A percentile compares a stretch with the other conserved stretches of the same genome.
These are phyloP conservation scores for Gavia stellata DNA, from an alignment of 2,113 vertebrate genomes.

Conservation along the genomic window DNA sequence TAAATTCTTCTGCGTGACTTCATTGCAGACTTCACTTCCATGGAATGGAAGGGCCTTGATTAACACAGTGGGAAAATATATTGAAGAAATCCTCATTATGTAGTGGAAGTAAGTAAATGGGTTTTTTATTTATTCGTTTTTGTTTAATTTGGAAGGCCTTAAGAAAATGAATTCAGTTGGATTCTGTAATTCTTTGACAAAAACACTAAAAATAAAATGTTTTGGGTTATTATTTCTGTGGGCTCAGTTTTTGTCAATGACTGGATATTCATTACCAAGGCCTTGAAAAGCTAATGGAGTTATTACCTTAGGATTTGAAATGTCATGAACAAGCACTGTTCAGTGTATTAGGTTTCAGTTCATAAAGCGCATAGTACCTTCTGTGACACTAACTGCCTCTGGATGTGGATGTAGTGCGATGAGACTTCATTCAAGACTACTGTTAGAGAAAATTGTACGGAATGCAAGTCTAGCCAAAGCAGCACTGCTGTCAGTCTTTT, in stretches of 20 bases:
- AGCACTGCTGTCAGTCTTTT: neutral
- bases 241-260: neutral
- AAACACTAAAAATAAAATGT: neutral
- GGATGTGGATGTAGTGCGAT: neutral
- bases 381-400: neutral
- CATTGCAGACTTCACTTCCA: neutral
- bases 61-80: neutral
- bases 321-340: neutral
- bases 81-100: neutral
- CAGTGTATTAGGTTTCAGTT: neutral
- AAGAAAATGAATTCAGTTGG: neutral
- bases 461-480: neutral
- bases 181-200: neutral
- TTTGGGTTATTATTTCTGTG: neutral
- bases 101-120: neutral
- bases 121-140: accelerated
- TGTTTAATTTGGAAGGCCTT: neutral
- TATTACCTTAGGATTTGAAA: neutral
- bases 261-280: neutral
- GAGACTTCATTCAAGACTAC: neutral
- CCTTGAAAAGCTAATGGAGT: neutral
- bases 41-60: neutral
- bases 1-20: neutral
- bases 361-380: neutral
- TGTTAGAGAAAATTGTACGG: neutral